Evolutionary conservation across 1,140 invertebrate species (phyloP), one percentile per base, ranked within the genome.

Genomic region (Parapsyche elsis): DNA sequence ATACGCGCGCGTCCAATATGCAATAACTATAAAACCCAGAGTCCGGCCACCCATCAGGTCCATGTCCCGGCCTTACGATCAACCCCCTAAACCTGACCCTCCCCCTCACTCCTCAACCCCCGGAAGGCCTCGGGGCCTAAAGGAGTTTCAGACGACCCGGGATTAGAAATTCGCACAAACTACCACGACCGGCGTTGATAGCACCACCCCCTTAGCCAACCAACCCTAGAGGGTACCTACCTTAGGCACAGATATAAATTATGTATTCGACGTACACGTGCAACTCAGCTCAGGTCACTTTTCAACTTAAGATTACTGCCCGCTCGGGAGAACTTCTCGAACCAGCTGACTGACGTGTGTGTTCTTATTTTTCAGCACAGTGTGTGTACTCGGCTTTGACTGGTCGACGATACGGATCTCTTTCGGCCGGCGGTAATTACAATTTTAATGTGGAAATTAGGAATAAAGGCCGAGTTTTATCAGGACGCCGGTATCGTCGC

Each of bases 141-240:
- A 77, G 75, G 73, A 76, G 45, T 76, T 53, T 49, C 53, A 64
- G 76, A 78, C 53, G 26, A 64, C 80, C 73, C 49, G 16, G 70
- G 80, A 81, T 78, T 81, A 81, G 73, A 81, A 81, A 80, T 80
- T 75, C 73, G 21, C 79, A 9, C 53, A 80, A 77, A 71, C 57
- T 71, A 30, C 64, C 30, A 7, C 75, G 45, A n/a, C 45, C 30
- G 73, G 4, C 12, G 73, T 57, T 57, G 12, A 49, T 26, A 75
- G 7, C 46, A 12, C 44, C 14, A 21, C 30, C 14, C 21, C 21
- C 70, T 45, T n/a, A 1, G n/a, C 23, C 10, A 46, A 75, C 46
- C 10, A 46, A 75, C 46, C 24, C 9, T 5, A 5, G 16, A 7
- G 61, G 16, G 61, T 67, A 23, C 19, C 12, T 67, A 67, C 61